These are phyloP conservation scores for Epinephelus awoara DNA, from an alignment of 2,797 vertebrate species.

Conservation along the genomic window DNA sequence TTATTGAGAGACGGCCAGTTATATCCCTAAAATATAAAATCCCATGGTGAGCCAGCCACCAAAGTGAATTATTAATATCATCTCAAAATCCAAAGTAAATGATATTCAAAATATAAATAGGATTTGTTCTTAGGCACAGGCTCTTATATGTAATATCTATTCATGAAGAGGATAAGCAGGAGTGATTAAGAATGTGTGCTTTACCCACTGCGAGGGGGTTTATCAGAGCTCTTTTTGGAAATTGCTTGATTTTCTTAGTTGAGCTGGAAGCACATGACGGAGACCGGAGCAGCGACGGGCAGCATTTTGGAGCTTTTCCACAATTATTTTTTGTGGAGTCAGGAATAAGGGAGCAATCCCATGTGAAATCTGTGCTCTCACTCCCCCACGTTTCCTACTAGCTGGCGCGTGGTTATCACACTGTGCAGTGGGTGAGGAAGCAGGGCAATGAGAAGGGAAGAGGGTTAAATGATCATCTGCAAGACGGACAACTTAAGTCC, in stretches of 20 bases:
- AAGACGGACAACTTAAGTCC: constrained; percentile 69
- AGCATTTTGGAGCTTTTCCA: constrained; percentile 47
- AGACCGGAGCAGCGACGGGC: constrained; percentile 21
- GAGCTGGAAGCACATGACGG: constrained; percentile 39
- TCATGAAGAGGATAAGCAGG: constrained; percentile 80
- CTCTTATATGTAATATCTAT: constrained; percentile 82
- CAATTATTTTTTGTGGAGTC: constrained; percentile 61
- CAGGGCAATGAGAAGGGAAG: constrained; percentile 54
- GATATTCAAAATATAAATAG: constrained; percentile 72
- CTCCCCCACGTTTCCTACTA: constrained; percentile 15
- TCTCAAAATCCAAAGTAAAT: constrained; percentile 73
- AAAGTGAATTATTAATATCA: constrained; percentile 71
- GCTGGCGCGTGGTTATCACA: constrained; percentile 33
- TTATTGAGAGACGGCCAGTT: constrained; percentile 35
- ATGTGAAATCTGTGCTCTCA: constrained; percentile 16
- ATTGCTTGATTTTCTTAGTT: constrained; percentile 62
- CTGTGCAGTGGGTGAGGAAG: constrained; percentile 37
- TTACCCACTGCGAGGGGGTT: constrained; percentile 49
- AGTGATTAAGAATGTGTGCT: constrained; percentile 69
- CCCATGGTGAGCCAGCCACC: constrained; percentile 37
- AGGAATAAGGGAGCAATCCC: constrained; percentile 59
- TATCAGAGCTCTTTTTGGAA: constrained; percentile 58
- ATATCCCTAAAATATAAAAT: constrained; percentile 51
- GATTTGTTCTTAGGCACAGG: constrained; percentile 63
- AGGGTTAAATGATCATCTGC: constrained; percentile 76